Evolutionary conservation across 2,888 invertebrate genomes (phyloP).

Genomic region (Harmothoe impar): DNA sequence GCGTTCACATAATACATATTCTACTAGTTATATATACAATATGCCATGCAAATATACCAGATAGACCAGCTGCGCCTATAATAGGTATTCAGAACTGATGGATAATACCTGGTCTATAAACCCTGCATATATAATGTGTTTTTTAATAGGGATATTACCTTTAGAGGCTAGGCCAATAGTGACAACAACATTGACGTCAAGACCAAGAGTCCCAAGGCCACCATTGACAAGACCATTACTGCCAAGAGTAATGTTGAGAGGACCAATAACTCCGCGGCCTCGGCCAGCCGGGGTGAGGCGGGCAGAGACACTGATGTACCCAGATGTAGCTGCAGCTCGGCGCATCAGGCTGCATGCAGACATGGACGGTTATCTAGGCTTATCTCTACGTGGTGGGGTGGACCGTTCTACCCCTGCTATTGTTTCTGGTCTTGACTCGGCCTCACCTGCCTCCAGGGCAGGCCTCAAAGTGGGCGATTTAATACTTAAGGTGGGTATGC

Average conservation of each 20-base stretch:
- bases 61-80: too few relatives aligned
- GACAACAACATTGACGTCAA: neutral
- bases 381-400: neutral
- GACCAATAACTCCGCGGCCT: neutral
- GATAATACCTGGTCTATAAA: too few relatives aligned
- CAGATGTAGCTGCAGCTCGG: neutral
- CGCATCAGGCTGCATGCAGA: neutral
- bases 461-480: neutral
- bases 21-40: too few relatives aligned
- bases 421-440: neutral
- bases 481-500: constrained; percentile 4
- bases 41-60: too few relatives aligned
- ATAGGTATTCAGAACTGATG: too few relatives aligned
- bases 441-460: constrained; percentile 15
- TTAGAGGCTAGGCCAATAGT: neutral
- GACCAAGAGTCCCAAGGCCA: neutral
- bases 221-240: constrained; percentile 1
- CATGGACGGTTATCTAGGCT: neutral
- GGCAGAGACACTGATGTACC: neutral
- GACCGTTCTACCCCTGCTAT: neutral
- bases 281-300: neutral
- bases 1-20: too few relatives aligned
- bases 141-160: neutral
- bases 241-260: neutral
- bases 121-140: neutral